Percentiles rank a stretch among this genome's conserved stretches.
Evolutionary conservation across 23 tunicate species (phyloP).

Genomic region (Corella eumyota): DNA sequence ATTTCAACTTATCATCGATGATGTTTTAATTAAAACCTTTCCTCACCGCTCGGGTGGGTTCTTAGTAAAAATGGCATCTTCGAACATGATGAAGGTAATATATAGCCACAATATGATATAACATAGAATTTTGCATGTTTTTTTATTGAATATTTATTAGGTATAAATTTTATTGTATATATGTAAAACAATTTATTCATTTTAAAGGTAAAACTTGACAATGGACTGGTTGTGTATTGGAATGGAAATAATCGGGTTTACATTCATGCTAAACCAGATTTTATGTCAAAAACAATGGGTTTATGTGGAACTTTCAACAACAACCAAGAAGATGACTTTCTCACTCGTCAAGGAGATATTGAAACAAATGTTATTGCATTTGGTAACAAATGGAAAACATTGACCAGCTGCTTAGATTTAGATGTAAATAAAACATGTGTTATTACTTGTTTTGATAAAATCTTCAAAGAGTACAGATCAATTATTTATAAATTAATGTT

Average conservation of each 20-base stretch:
- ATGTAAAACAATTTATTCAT: constrained; percentile 1
- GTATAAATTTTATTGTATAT: no score
- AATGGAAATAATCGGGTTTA: constrained; percentile 16
- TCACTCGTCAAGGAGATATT: constrained; percentile 13
- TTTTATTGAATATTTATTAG: no score
- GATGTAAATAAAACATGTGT: not conserved
- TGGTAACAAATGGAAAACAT: constrained; percentile 28
- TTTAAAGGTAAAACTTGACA: constrained; percentile 12
- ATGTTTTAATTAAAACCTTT: not conserved
- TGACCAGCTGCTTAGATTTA: not conserved
- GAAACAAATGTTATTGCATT: constrained; percentile 22
- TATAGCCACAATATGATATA: no score
- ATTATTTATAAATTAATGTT: no score
- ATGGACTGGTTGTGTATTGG: constrained; percentile 29
- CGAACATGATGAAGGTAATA: constrained; percentile 4
- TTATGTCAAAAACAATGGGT: constrained; percentile 5
- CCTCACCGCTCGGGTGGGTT: constrained; percentile 3
- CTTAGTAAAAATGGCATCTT: not conserved
- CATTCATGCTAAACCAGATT: constrained; percentile 18
- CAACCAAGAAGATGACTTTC: constrained; percentile 19
- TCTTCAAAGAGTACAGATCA: no score
- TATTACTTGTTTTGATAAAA: no score
- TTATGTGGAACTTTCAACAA: constrained; percentile 34
- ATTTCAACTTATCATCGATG: constrained; percentile 6
- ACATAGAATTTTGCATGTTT: no score